Evolutionary conservation across 2,113 vertebrate species (phyloP), one percentile per base, ranked within the genome.

Genomic region (Cinclus cinclus): DNA sequence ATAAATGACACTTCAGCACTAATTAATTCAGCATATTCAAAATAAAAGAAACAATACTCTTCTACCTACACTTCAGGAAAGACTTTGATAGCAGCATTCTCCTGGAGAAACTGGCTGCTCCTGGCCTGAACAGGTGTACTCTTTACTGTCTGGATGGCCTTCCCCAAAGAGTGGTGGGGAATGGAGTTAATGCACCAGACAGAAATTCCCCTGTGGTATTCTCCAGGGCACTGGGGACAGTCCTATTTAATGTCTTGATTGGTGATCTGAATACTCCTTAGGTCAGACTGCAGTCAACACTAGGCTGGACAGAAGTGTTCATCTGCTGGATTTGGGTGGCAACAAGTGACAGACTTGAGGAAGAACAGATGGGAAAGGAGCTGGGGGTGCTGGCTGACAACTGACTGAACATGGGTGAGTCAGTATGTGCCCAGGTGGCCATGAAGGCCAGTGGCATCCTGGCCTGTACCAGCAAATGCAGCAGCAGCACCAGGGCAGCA

Each of bases 331-430:
- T 6, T 6, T 42, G 31, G 23, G 68, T 68, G 31, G 42, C 30
- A 39, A 12, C 23, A 47, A 16, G 35, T 3, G 14, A 33, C 60
- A 75, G 47, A 53, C 27, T 3, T 37, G 16, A 69, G 47, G 16
- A 49, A 30, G 27, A 69, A 24, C 31, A 68, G 55, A 9, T 20
- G 15, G 18, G 15, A 55, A 55, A 91, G 47, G 19, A 37, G 13
- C 19, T 30, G 31, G 31, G 25, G 10, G 6, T 49, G 41, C 27
- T 42, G 47, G 15, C 2, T 0, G 1, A 47, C 52, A 65, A 21
- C 0, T 6, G 25, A 20, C 44, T 46, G 44, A 28, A 41, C 44
- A 4, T 1, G 21, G 35, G 11, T 2, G 24, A 44, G 37, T 7
- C 50, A 79, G 28, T 0, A 3, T 24, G n/a, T 41, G 60, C 25